These are phyloP conservation scores for Achatina immaculata DNA, from an alignment of 1,140 invertebrate genomes.

Conservation along the genomic window DNA sequence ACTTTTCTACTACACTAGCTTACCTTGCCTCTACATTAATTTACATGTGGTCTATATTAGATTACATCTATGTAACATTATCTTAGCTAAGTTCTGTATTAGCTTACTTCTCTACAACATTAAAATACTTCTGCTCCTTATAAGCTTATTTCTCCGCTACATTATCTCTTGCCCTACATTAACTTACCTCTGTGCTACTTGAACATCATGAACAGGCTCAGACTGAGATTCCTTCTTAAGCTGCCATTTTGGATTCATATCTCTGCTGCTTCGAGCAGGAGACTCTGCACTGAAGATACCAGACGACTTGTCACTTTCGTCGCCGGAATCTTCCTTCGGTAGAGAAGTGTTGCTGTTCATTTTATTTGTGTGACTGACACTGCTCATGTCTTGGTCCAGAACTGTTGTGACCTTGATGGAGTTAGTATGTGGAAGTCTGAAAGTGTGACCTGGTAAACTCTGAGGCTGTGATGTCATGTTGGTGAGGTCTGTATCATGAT, in stretches of 20 bases:
- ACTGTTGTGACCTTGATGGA: background rate
- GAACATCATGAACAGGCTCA: background rate
- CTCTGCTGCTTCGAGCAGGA: background rate
- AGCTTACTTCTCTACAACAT: background rate
- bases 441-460: background rate
- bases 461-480: too few relatives aligned
- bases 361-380: background rate
- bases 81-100: too few relatives aligned
- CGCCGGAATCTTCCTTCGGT: background rate
- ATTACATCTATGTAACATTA: too few relatives aligned
- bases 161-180: too few relatives aligned
- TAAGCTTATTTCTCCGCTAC: background rate
- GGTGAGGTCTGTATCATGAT: too few relatives aligned
- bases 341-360: background rate
- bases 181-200: background rate
- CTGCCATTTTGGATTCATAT: background rate
- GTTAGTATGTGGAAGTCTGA: background rate
- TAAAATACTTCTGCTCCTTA: background rate
- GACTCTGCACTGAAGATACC: slow-evolving; percentile 15
- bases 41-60: too few relatives aligned
- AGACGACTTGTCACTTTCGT: slow-evolving; percentile 1
- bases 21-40: too few relatives aligned
- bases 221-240: slow-evolving; percentile 18
- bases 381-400: background rate
- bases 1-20: too few relatives aligned